These are phyloP conservation scores for Zophobas atratus DNA, from an alignment of 1,140 invertebrate genomes.

Conservation along the genomic window DNA sequence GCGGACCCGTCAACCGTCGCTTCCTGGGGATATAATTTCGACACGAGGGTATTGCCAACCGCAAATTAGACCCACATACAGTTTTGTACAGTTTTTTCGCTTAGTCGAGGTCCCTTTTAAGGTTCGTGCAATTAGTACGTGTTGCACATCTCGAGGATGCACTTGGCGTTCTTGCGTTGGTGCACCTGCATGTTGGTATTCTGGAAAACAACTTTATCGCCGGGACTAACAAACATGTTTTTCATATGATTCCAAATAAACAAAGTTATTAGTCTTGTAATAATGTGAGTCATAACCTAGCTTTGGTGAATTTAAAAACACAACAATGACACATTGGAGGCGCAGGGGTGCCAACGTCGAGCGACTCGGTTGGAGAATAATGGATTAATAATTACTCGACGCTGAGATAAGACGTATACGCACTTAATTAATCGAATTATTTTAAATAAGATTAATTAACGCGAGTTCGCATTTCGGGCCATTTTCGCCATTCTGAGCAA, in stretches of 20 bases:
- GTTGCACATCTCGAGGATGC: constrained; percentile 10
- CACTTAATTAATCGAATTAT: constrained; percentile 19
- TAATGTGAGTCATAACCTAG: background rate
- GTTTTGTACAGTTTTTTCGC: constrained; percentile 12
- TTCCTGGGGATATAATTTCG: background rate
- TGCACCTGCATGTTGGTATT: constrained; percentile 13
- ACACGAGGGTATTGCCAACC: constrained; percentile 16
- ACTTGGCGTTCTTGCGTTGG: background rate
- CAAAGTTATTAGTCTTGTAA: background rate
- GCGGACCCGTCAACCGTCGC: constrained; percentile 22
- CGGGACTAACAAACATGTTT: constrained; percentile 7
- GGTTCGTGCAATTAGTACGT: constrained; percentile 12
- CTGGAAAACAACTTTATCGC: background rate
- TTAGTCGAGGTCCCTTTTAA: background rate
- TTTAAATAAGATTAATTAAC: constrained; percentile 38
- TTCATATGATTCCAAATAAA: constrained; percentile 4
- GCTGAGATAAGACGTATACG: constrained; percentile 10
- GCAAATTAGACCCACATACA: constrained; percentile 15
- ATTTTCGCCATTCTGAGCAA: constrained; percentile 6
- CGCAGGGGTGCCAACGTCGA: background rate
- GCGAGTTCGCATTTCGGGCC: constrained; percentile 14
- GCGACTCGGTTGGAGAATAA: background rate
- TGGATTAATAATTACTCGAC: background rate
- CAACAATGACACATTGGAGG: background rate
- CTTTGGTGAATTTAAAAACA: too few relatives aligned